Evolutionary conservation across 2,113 vertebrate genomes (phyloP).

Genomic region (Gopherus evgoodei): DNA sequence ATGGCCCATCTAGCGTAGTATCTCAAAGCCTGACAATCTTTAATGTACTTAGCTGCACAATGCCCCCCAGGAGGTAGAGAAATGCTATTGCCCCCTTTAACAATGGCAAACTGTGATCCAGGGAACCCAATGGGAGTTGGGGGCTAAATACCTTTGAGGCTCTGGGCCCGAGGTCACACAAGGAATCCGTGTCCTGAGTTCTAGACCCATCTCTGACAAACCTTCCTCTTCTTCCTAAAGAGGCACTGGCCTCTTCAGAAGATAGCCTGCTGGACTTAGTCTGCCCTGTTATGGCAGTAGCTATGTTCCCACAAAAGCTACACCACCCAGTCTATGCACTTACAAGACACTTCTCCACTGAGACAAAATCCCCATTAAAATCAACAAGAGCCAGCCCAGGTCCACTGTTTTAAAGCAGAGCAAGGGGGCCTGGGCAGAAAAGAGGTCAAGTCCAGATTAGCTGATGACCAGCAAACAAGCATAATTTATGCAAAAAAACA

Average conservation of each 20-base stretch:
- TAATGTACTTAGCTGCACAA: not conserved
- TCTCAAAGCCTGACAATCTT: not conserved
- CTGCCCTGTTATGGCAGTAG: not conserved
- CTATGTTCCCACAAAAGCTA: not conserved
- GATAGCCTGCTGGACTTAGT: not conserved
- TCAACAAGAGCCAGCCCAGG: accelerated
- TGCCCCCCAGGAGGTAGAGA: not conserved
- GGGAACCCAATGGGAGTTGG: not conserved
- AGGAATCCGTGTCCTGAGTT: not conserved
- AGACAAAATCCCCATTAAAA: not conserved
- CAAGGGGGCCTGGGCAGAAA: not conserved
- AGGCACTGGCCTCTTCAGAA: not conserved
- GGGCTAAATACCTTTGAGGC: not conserved
- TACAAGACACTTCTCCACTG: not conserved
- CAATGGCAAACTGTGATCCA: not conserved
- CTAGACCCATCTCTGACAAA: not conserved
- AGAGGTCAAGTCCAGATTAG: not conserved
- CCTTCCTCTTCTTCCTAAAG: not conserved
- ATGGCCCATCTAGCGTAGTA: not conserved
- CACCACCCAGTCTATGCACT: not conserved
- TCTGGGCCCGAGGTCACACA: not conserved
- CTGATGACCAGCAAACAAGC: constrained; percentile 67
- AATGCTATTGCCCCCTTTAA: not conserved
- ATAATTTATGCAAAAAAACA: constrained; percentile 70
- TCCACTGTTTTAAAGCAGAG: not conserved